phyloP scores from a whole-genome alignment of 2,113 vertebrate genomes.

The Nasalis larvatus region DNA sequence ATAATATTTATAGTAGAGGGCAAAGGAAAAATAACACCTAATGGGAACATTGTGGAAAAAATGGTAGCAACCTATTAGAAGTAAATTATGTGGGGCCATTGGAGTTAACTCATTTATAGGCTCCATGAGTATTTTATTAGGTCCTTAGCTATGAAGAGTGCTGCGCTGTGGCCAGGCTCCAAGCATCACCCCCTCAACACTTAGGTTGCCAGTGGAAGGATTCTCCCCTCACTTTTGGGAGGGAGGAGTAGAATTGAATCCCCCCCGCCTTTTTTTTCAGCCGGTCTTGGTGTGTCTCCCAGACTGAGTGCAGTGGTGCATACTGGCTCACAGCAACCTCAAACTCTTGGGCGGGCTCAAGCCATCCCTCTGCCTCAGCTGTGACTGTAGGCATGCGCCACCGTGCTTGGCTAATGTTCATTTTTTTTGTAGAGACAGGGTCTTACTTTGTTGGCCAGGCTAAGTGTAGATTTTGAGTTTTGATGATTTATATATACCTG shows the following conservation, averaged over 20 bases:
- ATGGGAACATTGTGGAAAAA: neutral
- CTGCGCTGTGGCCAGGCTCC: neutral
- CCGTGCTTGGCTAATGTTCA: too few species aligned
- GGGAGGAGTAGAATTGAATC: too few species aligned
- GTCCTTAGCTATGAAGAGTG: neutral
- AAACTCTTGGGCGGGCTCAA: too few species aligned
- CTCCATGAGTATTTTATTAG: neutral
- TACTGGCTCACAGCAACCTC: too few species aligned
- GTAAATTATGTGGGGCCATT: neutral
- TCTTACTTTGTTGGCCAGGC: too few species aligned
- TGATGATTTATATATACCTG: neutral
- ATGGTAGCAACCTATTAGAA: neutral
- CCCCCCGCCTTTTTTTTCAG: too few species aligned
- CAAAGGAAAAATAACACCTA: neutral
- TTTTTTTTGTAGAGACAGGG: too few species aligned
- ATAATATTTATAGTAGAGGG: slow-evolving; percentile 45
- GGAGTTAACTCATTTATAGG: slow-evolving; percentile 22
- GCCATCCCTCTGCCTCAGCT: too few species aligned
- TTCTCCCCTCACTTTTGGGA: neutral
- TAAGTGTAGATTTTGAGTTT: neutral
- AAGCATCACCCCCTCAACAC: neutral
- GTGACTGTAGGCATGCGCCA: too few species aligned
- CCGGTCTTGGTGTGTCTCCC: too few species aligned
- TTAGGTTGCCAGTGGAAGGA: neutral
- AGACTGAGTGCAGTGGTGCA: too few species aligned